phyloP scores from a whole-genome alignment of 1,140 invertebrate species.

The Drosophila triauraria region DNA sequence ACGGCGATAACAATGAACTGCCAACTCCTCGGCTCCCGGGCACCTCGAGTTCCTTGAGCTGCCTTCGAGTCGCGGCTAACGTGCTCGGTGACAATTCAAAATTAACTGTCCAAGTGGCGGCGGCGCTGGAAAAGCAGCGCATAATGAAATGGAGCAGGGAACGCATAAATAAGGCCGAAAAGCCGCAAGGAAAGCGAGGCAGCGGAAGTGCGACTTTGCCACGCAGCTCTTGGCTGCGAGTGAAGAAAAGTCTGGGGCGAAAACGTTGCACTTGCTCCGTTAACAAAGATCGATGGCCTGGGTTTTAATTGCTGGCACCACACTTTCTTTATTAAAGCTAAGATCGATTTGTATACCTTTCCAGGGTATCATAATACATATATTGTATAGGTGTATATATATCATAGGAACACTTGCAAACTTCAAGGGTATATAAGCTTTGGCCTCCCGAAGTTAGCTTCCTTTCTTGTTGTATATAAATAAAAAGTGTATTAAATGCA shows the following conservation, averaged over 20 bases:
- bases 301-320: neutral
- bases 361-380: too few relatives aligned
- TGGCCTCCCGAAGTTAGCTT: too few relatives aligned
- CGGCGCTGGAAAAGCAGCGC: conserved; percentile 58
- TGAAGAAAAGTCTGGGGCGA: neutral
- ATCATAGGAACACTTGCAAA: too few relatives aligned
- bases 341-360: neutral
- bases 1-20: conserved; percentile 75
- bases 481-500: neutral
- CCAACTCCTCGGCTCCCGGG: conserved; percentile 2
- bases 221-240: conserved; percentile 22
- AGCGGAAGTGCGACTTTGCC: conserved; percentile 42
- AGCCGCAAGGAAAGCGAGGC: conserved; percentile 14
- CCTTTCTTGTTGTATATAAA: neutral
- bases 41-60: neutral
- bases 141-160: conserved; percentile 61
- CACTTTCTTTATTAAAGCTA: conserved; percentile 4
- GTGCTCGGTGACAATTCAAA: conserved; percentile 81
- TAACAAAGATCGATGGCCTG: conserved; percentile 25
- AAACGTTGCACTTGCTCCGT: conserved; percentile 12
- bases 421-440: too few relatives aligned
- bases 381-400: too few relatives aligned
- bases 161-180: conserved; percentile 44
- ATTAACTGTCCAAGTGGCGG: conserved; percentile 77
- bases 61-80: conserved; percentile 48